phyloP scores from a whole-genome alignment of 2,113 vertebrate genomes.

The Steatornis caripensis region DNA sequence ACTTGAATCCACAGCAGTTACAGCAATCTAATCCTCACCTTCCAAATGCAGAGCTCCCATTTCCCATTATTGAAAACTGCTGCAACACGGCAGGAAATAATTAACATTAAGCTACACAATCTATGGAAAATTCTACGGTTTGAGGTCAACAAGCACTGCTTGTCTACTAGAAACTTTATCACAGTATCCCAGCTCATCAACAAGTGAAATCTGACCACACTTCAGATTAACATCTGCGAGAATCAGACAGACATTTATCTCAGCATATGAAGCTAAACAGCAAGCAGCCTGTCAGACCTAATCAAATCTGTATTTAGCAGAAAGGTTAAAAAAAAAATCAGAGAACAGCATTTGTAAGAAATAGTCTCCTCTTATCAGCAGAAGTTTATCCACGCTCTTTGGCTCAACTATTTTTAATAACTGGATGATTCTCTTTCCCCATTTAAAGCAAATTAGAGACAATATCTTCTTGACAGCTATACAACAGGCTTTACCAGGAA shows the following conservation, averaged over 20 bases:
- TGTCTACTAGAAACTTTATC: background rate
- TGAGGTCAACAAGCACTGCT: background rate
- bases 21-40: background rate
- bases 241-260: background rate
- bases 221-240: background rate
- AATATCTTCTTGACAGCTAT: slow-evolving; percentile 18
- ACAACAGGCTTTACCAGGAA: slow-evolving; percentile 17
- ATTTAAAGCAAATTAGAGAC: slow-evolving; percentile 34
- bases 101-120: background rate
- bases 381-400: background rate
- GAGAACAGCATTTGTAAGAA: background rate
- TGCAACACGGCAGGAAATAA: background rate
- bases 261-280: background rate
- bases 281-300: background rate
- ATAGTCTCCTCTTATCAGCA: background rate
- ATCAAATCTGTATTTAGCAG: background rate
- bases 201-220: background rate
- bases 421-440: slow-evolving; percentile 1
- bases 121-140: background rate
- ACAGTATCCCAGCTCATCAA: background rate
- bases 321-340: background rate
- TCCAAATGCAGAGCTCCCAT: background rate
- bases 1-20: background rate
- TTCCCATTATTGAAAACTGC: background rate
- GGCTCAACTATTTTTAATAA: slow-evolving; percentile 24